Evolutionary conservation across 2,113 vertebrate genomes (phyloP).

Genomic region (Nipponia nippon): DNA sequence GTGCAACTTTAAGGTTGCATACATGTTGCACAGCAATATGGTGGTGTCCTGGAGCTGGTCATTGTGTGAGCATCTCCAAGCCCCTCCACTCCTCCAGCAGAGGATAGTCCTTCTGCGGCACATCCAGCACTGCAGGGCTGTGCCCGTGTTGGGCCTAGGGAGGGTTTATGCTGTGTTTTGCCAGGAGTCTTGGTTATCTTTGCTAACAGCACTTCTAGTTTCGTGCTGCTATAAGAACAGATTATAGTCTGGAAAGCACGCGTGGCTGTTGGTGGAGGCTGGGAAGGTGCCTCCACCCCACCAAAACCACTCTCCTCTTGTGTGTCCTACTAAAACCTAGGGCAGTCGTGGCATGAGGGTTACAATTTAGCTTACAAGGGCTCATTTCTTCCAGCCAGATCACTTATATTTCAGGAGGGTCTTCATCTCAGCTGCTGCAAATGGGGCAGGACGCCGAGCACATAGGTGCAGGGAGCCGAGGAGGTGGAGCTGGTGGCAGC

Average conservation of each 20-base stretch:
- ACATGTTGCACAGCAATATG: accelerated
- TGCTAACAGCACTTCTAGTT: not conserved
- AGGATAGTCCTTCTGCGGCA: not conserved
- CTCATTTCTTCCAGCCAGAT: not conserved
- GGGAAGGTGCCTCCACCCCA: not conserved
- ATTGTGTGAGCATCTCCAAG: not conserved
- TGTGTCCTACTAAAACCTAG: not conserved
- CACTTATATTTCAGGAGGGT: accelerated
- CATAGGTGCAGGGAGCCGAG: accelerated
- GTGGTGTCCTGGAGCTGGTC: not conserved
- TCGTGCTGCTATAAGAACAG: not conserved
- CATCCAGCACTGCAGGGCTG: accelerated
- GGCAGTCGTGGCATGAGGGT: not conserved
- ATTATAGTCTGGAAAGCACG: accelerated
- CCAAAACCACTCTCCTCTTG: not conserved
- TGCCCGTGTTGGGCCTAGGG: accelerated
- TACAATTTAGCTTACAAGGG: not conserved
- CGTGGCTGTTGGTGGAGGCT: not conserved
- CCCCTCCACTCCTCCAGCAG: not conserved
- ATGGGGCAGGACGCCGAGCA: accelerated
- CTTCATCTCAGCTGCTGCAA: not conserved
- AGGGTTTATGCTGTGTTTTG: accelerated
- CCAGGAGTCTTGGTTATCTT: not conserved
- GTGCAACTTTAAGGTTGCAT: not conserved
- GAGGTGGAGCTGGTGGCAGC: not conserved